Evolutionary conservation across 2,113 vertebrate species (phyloP).

Genomic region (Cebidichthys violaceus): DNA sequence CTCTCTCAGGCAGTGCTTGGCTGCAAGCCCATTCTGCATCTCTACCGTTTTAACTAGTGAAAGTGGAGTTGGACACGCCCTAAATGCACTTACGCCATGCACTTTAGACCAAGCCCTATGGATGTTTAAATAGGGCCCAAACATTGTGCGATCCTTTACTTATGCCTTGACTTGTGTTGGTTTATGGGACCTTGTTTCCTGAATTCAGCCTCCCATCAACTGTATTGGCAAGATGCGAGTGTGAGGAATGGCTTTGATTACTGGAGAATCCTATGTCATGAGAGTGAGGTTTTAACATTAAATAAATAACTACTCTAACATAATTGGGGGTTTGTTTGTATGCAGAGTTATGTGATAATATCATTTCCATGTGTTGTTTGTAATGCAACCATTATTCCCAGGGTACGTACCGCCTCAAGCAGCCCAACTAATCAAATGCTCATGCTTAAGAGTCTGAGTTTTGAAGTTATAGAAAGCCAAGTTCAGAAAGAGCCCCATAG

Average conservation of each 20-base stretch:
- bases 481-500: neutral
- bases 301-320: neutral
- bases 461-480: neutral
- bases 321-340: neutral
- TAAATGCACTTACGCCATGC: neutral
- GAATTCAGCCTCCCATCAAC: neutral
- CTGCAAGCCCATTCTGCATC: neutral
- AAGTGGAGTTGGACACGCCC: neutral
- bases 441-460: neutral
- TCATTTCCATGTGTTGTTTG: neutral
- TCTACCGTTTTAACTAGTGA: neutral
- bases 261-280: neutral
- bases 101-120: too few relatives aligned
- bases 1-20: too few relatives aligned
- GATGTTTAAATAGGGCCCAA: neutral
- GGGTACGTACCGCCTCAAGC: neutral
- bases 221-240: neutral
- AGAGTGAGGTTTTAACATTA: neutral
- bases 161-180: neutral
- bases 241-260: neutral
- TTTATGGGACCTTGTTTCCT: neutral
- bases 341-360: neutral
- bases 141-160: neutral
- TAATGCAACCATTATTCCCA: neutral
- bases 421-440: neutral